Evolutionary conservation across 1,140 invertebrate genomes (phyloP), one percentile per base, ranked within the genome.

Genomic region (Tyrophagus putrescentiae): DNA sequence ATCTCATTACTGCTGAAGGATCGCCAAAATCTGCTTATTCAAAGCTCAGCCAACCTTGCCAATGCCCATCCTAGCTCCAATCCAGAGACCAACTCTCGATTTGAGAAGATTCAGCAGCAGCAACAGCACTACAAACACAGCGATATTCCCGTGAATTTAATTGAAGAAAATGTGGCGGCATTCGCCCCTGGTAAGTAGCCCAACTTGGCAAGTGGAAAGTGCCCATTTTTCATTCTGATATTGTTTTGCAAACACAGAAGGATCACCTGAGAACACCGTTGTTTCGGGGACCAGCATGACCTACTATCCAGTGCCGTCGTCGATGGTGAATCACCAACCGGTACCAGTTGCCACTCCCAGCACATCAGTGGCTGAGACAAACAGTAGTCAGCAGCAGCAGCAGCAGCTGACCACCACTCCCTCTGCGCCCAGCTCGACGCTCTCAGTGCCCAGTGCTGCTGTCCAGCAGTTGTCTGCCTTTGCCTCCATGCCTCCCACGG

Each of bases 1-100:
- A 82, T 92, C 39, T 75, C 72, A 48, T 74, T 74, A 52, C 73
- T 84, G 62, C 73, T 76, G 1, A 76, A 80, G 48, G 82, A 84
- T 56, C 72, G 80, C 3, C 67, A 69, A 60, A 64, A 64, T 53
- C 65, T 62, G 28, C 64, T 65, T 45, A 60, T 58, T 45, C 71
- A 74, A 23, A 21, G 52, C 21, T 64, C 65, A 42, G 67, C n/a
- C 1, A 53, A 53, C 23, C 27, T 27, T n/a, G n/a, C 6, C n/a
- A 28, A 58, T 41, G 18, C 48, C n/a, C 3, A 56, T 41, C 63
- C 36, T 57, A 65, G 13, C 13, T 4, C 36, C 16, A 28, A 42
- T 59, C 39, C 36, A 1, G 34, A 59, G 36, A 59, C 36, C 4
- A 42, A 41, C 32, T 4, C 41, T 5, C 16, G 39, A 7, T 44